Evolutionary conservation across 2,113 vertebrate genomes (phyloP), one percentile per base, ranked within the genome.

Genomic region (Proteles cristata): DNA sequence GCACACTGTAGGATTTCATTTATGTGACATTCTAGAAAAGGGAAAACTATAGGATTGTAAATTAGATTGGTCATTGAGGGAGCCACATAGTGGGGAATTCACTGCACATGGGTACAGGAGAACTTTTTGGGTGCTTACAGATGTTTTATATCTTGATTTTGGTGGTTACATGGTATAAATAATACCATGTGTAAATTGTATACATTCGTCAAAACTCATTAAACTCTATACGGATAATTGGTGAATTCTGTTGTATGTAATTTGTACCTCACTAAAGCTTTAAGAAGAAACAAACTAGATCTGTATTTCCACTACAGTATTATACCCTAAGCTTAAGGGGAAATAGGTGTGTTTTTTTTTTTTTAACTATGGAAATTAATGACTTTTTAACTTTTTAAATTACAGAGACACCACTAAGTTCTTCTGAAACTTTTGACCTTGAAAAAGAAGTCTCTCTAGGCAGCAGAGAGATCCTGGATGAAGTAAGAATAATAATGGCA

Each of bases 361-460:
- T 53, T 92, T 77, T 7, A 90, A 90, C 39, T 89, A 58, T 85
- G 48, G 94, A 96, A 90, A 91, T 90, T 91, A 95, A 95, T 97
- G n/a, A 35, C 65, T 31, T 94, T 97, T 97, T 77, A 79, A 77
- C 50, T 96, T 96, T 95, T 98, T 97, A 86, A 97, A 94, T 97
- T 98, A 90, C 98, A 99, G 99, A 99, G 98, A 99, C 99, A 21
- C 99, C 99, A 79, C 96, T 98, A 45, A 99, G 98, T 98, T 98
- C 98, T 15, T 88, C 93, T 90, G 98, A 98, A 98, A 94, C 94
- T 87, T 39, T 84, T 93, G 98, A 98, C 88, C 69, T 82, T 4
- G 98, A 98, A 90, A 96, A 61, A 86, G 98, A 97, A 98, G 97
- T 96, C 65, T 98, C 91, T 95, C 94, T 39, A 74, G 97, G 65